These are phyloP conservation scores for Tipula unca DNA, from an alignment of 2,888 invertebrate genomes.

Conservation along the genomic window DNA sequence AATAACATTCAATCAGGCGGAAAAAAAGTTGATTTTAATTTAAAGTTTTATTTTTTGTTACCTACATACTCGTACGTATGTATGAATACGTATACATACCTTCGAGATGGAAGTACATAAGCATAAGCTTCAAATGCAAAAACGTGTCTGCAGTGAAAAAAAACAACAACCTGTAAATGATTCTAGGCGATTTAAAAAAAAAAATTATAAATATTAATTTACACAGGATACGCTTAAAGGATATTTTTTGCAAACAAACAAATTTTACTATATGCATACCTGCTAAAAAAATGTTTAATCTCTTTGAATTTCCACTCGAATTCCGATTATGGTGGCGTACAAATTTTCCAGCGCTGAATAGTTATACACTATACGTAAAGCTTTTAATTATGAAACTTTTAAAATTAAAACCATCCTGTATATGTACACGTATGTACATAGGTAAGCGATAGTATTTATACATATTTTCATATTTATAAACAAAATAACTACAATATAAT, in stretches of 20 bases:
- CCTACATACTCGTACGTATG: background rate
- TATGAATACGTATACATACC: too few relatives aligned
- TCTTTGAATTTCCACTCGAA: background rate
- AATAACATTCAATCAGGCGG: too few relatives aligned
- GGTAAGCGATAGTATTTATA: background rate
- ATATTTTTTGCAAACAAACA: background rate
- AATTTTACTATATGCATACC: background rate
- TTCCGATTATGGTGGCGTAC: background rate
- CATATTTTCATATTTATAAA: background rate
- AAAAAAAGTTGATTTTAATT: too few relatives aligned
- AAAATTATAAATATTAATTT: background rate
- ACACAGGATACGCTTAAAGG: background rate
- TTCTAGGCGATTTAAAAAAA: background rate
- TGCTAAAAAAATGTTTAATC: background rate
- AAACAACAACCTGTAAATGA: background rate
- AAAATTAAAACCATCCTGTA: background rate
- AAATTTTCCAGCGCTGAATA: background rate
- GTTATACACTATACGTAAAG: background rate
- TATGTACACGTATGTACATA: background rate
- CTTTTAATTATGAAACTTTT: background rate
- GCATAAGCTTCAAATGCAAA: background rate
- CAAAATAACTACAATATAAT: background rate
- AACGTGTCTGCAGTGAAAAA: background rate
- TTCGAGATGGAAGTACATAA: background rate
- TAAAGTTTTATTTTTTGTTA: background rate